Conservation (phyloP, 2,113 vertebrate species). For the Bothrops jararaca region DNA sequence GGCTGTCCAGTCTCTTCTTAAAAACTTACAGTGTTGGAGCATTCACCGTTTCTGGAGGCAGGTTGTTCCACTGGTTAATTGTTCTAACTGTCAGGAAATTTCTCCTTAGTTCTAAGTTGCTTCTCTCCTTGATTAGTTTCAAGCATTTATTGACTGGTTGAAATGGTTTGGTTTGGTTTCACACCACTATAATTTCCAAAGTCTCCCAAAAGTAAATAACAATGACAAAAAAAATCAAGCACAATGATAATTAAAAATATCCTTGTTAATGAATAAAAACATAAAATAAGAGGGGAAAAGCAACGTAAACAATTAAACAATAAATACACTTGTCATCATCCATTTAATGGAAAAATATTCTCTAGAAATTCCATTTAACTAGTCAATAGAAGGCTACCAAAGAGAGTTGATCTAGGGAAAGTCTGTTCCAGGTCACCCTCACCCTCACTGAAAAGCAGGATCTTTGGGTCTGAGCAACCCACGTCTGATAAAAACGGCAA, state of each 20-base stretch:
- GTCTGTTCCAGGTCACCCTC: neutral
- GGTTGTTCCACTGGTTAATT: too few species aligned
- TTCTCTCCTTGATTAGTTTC: too few species aligned
- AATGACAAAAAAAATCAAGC: neutral
- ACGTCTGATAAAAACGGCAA: neutral
- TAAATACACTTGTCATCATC: neutral
- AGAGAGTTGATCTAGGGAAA: neutral
- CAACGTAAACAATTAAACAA: neutral
- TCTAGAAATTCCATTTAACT: neutral
- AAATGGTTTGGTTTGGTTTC: neutral
- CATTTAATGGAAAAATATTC: neutral
- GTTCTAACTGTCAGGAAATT: too few species aligned
- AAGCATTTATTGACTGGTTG: neutral
- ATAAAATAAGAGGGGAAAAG: neutral
- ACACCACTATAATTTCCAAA: neutral
- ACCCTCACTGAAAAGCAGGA: neutral
- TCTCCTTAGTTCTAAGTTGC: too few species aligned
- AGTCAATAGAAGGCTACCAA: neutral
- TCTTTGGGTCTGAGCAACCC: neutral
- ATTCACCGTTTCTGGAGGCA: too few species aligned
- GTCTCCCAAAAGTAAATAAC: neutral
- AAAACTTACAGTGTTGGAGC: too few species aligned
- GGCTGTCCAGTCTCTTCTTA: too few species aligned
- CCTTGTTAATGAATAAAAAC: neutral
- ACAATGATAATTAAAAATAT: neutral